Evolutionary conservation across 2,888 invertebrate species (phyloP).

Genomic region (Salticus scenicus): DNA sequence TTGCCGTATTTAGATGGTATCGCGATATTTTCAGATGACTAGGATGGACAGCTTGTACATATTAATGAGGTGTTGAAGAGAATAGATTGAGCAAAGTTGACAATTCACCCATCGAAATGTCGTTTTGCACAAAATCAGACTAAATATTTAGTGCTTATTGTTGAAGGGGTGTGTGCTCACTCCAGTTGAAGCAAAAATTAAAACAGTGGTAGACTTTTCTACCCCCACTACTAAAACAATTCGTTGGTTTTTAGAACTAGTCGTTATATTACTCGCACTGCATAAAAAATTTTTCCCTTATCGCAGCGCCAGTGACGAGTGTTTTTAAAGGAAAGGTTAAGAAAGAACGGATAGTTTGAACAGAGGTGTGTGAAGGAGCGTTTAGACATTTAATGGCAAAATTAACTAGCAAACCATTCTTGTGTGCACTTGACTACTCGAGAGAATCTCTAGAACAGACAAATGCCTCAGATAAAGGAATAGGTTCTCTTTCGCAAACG

Average conservation of each 20-base stretch:
- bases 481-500: not conserved
- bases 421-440: no score
- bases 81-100: not conserved
- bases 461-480: not conserved
- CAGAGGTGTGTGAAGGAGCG: not conserved
- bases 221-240: not conserved
- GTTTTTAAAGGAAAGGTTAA: no score
- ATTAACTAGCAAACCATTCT: not conserved
- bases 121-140: no score
- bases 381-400: not conserved
- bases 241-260: not conserved
- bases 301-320: not conserved
- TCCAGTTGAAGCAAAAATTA: not conserved
- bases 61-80: not conserved
- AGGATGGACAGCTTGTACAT: conserved; percentile 5
- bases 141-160: conserved; percentile 13
- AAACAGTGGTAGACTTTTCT: not conserved
- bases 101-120: conserved; percentile 3
- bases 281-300: not conserved
- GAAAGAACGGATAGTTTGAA: no score
- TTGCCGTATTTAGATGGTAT: conserved; percentile 16
- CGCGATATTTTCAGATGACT: no score
- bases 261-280: conserved; percentile 33
- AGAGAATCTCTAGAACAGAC: not conserved
- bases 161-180: not conserved